Base-by-base conservation (phyloP, 2,113 vertebrate species). In the Ivindomyrus marchei region DNA sequence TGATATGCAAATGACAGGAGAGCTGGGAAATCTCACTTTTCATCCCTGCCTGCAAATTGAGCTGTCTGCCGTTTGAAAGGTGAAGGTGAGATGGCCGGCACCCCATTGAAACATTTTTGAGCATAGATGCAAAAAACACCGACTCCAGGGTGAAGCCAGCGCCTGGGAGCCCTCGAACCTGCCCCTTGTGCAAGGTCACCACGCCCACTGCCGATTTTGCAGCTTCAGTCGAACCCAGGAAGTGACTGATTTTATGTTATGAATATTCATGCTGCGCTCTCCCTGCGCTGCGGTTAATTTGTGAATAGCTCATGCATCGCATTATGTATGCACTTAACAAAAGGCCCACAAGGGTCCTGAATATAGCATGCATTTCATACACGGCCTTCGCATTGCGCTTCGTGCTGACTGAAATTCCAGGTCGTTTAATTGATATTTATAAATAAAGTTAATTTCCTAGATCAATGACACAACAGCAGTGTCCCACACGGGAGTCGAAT, bases 11-110 rank as follows among this genome's bases (percentile, higher is more conserved):
- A 90, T 90, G 85, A 80, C 85, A 50, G 62, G 77, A 87, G 39
- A 31, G 90, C 88, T 62, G 42, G 88, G 62, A 39, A 85, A 39
- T 91, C 92, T 31, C 62, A 91, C 90, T 91, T 91, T 92, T 92
- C 90, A 92, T 91, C 74, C 85, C 52, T 86, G 85, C n/a, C n/a
- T 66, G 70, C 6, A 89, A 83, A 83, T 42, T 53, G 50, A 42
- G 47, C 47, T 45, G 70, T 15, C 70, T 83, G 70, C 9, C 19
- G 21, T 39, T 24, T 21, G 50, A 84, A 53, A 49, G 36, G 62
- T 21, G 42, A 49, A 88, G 24, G 88, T 83, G 70, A 56, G 46
- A 17, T 21, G 11, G 6, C 21, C 45, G 5, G 58, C 15, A 11
- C 58, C 46, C 88, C 83, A 46, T 77, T 46, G 36, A 49, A 74